A percentile compares a stretch with the other conserved stretches of the same genome.
Conservation (phyloP, 2,888 invertebrate genomes). For the Pyrgus malvae region DNA sequence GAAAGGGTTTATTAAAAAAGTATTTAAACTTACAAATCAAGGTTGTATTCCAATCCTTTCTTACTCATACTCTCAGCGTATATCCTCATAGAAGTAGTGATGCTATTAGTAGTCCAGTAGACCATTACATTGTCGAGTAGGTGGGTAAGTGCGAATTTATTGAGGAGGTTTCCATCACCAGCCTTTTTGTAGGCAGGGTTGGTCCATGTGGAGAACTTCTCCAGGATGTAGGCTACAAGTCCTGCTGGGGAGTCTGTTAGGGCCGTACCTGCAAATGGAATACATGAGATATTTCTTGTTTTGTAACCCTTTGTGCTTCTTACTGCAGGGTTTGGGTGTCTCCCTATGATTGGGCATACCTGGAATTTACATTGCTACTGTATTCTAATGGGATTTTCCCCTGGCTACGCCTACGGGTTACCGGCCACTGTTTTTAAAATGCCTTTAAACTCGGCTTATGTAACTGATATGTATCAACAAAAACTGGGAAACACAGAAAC, state of each 20-base stretch:
- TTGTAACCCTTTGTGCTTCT: no score
- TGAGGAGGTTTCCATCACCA: constrained; percentile 84
- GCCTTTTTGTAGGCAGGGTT: constrained; percentile 75
- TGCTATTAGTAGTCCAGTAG: constrained; percentile 75
- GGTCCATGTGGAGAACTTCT: constrained; percentile 90
- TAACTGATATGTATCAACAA: no score
- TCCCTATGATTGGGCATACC: no score
- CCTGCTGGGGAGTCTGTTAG: constrained; percentile 91
- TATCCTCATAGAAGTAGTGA: constrained; percentile 72
- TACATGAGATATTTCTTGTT: constrained; percentile 33
- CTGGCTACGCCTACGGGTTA: no score
- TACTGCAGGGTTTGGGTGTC: no score
- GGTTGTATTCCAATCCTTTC: constrained; percentile 40
- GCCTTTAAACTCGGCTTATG: no score
- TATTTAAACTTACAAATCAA: constrained; percentile 67
- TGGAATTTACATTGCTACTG: no score
- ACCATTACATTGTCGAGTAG: constrained; percentile 80
- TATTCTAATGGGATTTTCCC: no score
- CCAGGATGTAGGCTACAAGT: constrained; percentile 93
- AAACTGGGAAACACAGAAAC: no score
- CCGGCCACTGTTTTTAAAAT: no score
- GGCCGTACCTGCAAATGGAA: constrained; percentile 79
- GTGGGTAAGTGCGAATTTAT: constrained; percentile 61
- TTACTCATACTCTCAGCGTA: constrained; percentile 83
- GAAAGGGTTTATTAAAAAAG: no score